Base-by-base conservation (phyloP, 2,113 vertebrate species). In the Nycticebus coucang region DNA sequence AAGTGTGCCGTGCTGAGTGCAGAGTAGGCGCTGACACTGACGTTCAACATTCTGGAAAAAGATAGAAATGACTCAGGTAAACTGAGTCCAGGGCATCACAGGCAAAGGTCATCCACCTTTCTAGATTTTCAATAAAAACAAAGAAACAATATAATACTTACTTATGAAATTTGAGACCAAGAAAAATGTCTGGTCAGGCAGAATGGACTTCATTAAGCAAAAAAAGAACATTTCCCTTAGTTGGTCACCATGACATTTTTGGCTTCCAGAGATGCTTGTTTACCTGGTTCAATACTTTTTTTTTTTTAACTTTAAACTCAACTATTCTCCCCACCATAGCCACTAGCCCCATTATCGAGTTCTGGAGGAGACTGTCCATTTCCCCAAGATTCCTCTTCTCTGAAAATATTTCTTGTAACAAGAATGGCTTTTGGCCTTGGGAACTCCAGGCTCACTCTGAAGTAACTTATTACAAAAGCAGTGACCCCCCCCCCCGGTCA, bases 121-220 rank as follows among this genome's bases (percentile, higher is more conserved):
- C 21, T 53, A 90, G 30, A 89, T 66, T 77, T 95, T 71, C 93
- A 86, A 80, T 57, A 77, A 80, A 95, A 89, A 64, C 55, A 74
- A 91, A 18, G 41, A 88, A 88, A 77, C 14, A 45, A 92, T 22
- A 57, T n/a, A 53, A 74, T 50, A n/a, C 33, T 91, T 59, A 26
- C 19, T 68, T n/a, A 68, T 24, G 28, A 55, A 87, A 84, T 75
- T 77, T 55, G 37, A 93, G 72, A 94, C 28, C 30, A 91, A 95
- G 84, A 83, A 89, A 94, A 92, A 87, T 30, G 41, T 83, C 83
- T 94, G 26, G 14, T 50, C n/a, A 45, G 64, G 85, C 15, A 57
- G 41, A 68, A 96, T 2, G 7, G 69, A 71, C 4, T 59, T 71
- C 26, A 17, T 10, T 26, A 10, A 60, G 13, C n/a, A 17, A 62